phyloP scores from a whole-genome alignment of 1,140 invertebrate genomes.

The Idris sp. region DNA sequence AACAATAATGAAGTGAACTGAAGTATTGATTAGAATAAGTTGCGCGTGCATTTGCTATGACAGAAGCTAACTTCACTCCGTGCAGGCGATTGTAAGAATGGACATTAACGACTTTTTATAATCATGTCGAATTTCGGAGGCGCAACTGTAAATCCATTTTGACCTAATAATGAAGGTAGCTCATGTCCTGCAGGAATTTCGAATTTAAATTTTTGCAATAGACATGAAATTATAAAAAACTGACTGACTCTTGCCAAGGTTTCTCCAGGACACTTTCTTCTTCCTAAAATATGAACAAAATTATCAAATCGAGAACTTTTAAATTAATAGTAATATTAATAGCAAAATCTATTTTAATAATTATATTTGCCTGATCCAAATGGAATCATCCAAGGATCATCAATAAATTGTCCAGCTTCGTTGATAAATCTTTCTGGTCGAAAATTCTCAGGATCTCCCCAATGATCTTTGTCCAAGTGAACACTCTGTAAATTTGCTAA shows the following conservation, averaged over 20 bases:
- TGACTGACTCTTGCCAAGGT: conserved; percentile 73
- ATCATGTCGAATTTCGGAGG: conserved; percentile 64
- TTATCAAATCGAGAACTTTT: no score
- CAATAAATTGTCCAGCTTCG: conserved; percentile 74
- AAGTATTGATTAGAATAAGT: no score
- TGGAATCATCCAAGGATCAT: conserved; percentile 76
- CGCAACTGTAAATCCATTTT: conserved; percentile 71
- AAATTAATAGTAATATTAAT: no score
- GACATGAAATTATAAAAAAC: conserved; percentile 73
- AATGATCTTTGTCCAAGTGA: conserved; percentile 76
- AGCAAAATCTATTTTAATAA: no score
- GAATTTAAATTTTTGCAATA: conserved; percentile 75
- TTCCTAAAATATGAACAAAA: conserved; percentile 64
- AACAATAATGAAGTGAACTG: no score
- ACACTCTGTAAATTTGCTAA: conserved; percentile 73
- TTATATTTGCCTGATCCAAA: conserved; percentile 79
- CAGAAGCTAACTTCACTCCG: no score
- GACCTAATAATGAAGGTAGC: conserved; percentile 64
- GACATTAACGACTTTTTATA: conserved; percentile 25
- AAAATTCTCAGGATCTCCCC: conserved; percentile 81
- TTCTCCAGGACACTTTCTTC: conserved; percentile 76
- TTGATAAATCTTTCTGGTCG: conserved; percentile 81
- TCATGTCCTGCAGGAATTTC: conserved; percentile 62
- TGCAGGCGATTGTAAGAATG: no score
- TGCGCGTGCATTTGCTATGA: no score